phyloP scores from a whole-genome alignment of 2,888 invertebrate genomes.

The Drosophila lutescens region DNA sequence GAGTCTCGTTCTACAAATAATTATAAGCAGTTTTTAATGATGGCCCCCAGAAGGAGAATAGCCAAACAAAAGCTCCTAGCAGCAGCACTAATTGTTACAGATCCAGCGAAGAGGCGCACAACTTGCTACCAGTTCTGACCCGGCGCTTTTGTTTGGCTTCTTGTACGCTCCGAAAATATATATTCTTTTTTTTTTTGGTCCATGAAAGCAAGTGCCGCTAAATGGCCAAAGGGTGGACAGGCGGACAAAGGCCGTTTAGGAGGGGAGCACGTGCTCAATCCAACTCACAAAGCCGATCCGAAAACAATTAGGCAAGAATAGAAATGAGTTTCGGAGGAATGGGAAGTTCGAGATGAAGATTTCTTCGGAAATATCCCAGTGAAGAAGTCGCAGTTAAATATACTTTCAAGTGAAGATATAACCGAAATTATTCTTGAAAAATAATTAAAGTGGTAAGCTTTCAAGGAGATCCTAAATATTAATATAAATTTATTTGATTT shows the following conservation, averaged over 20 bases:
- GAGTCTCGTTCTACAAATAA: slow-evolving; percentile 75
- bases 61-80: slow-evolving; percentile 67
- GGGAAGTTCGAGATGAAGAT: background rate
- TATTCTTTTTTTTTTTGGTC: slow-evolving; percentile 16
- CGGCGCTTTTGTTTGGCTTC: slow-evolving; percentile 47
- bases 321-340: background rate
- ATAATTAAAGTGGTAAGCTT: background rate
- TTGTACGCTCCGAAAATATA: slow-evolving; percentile 20
- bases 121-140: slow-evolving; percentile 74
- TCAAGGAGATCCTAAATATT: background rate
- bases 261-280: slow-evolving; percentile 30
- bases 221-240: slow-evolving; percentile 59
- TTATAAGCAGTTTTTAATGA: slow-evolving; percentile 79
- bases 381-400: slow-evolving; percentile 9
- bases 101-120: slow-evolving; percentile 72
- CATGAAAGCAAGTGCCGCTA: slow-evolving; percentile 76
- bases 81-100: slow-evolving; percentile 79
- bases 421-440: slow-evolving; percentile 8
- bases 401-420: slow-evolving; percentile 5
- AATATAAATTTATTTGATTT: background rate
- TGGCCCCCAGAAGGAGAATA: slow-evolving; percentile 42
- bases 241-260: slow-evolving; percentile 29
- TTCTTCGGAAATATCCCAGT: slow-evolving; percentile 2
- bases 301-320: slow-evolving; percentile 40
- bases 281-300: slow-evolving; percentile 48